Conservation (phyloP, 2,888 invertebrate species). For the Eupelmus urozonus region DNA sequence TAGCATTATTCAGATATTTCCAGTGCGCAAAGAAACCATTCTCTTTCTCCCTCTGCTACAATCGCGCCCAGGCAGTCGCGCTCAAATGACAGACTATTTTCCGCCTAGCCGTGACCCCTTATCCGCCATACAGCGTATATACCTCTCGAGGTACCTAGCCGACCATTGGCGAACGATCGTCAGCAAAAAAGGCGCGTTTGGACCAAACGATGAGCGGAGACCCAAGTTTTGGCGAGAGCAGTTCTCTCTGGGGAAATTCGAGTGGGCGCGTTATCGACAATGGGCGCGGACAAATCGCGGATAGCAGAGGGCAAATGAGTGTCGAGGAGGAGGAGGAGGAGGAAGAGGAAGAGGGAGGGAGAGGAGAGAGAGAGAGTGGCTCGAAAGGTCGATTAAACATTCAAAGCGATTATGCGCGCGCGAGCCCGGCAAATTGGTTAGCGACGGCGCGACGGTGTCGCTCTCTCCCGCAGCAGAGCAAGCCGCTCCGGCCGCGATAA, state of each 20-base stretch:
- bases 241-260: conserved; percentile 48
- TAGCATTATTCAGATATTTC: neutral
- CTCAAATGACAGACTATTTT: conserved; percentile 20
- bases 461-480: neutral
- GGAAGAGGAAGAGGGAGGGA: neutral
- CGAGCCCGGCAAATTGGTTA: conserved; percentile 54
- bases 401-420: conserved; percentile 49
- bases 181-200: no score
- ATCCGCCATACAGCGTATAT: no score
- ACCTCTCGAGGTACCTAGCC: no score
- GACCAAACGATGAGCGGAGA: no score
- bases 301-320: conserved; percentile 16
- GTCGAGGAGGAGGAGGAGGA: conserved; percentile 6
- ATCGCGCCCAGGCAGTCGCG: neutral
- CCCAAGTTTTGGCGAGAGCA: neutral
- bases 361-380: neutral
- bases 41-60: no score
- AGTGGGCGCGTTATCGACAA: conserved; percentile 39
- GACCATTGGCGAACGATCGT: no score
- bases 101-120: conserved; percentile 25
- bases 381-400: conserved; percentile 54
- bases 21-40: neutral
- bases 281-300: conserved; percentile 40
- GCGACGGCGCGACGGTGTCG: conserved; percentile 14
- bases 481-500: conserved; percentile 38